Evolutionary conservation across 2,797 vertebrate species (phyloP).

Genomic region (Poecile montanus): DNA sequence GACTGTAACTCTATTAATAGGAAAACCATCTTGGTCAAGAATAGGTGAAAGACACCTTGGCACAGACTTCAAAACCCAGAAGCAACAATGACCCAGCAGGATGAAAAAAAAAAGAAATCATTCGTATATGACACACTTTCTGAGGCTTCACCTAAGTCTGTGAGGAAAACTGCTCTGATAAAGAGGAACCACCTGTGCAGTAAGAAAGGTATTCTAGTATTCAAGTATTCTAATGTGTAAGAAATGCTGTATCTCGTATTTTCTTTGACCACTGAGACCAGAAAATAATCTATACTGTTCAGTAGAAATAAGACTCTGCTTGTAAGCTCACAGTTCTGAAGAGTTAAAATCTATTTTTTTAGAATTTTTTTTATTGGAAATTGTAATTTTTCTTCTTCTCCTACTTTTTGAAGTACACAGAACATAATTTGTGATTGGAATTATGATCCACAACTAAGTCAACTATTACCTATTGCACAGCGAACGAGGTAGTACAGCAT

Average conservation of each 20-base stretch:
- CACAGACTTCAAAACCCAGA: background rate
- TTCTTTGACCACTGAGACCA: background rate
- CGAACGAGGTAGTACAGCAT: background rate
- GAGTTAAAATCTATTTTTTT: background rate
- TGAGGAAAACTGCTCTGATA: background rate
- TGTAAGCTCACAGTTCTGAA: background rate
- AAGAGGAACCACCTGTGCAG: background rate
- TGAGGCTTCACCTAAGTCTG: background rate
- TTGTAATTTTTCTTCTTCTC: background rate
- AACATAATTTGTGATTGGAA: background rate
- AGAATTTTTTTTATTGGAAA: background rate
- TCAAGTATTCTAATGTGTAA: background rate
- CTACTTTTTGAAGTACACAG: background rate
- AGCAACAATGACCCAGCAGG: background rate
- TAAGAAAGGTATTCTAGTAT: background rate
- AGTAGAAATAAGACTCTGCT: background rate
- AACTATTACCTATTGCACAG: background rate
- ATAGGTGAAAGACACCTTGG: background rate
- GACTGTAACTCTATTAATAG: background rate
- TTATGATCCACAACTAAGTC: background rate
- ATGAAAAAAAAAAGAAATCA: background rate
- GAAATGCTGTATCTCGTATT: background rate
- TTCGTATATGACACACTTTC: background rate
- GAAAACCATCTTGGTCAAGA: background rate
- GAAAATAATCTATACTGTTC: background rate